Base-by-base conservation (phyloP, 2,113 vertebrate species). In the Nesospiza acunhae region DNA sequence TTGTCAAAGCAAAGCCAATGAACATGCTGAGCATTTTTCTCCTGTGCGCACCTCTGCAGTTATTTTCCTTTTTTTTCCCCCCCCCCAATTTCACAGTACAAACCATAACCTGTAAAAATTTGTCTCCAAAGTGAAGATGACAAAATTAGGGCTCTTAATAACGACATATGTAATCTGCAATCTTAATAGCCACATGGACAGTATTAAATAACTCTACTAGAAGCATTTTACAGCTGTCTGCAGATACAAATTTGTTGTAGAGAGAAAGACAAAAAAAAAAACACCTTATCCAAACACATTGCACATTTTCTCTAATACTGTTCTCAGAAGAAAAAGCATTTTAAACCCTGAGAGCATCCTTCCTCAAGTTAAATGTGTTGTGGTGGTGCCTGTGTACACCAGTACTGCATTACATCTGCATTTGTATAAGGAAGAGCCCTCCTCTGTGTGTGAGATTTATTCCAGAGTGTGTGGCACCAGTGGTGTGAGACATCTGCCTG, bases 341-440 rank as follows among this genome's bases (percentile, higher is more conserved):
- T 85, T 68, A 49, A 69, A 87, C 33, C 23, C 46, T 46, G 31
- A 82, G 69, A 76, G 39, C 55, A 63, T 46, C 33, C 3, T 59
- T 80, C n/a, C 24, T 73, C 31, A 44, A 67, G 79, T 74, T 69
- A 39, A 59, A 86, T 13, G 64, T 74, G 37, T 33, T 31, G 28
- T 80, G 55, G 26, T 88, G 30, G 49, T 90, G 75, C 52, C 86
- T 69, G 26, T 60, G 10, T 26, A 59, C 63, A 84, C 59, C 15
- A 59, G 50, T 72, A 56, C 93, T 94, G 94, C 93, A 96, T 95
- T 94, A 88, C 73, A 86, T 86, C 92, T 92, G 96, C 93, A 96
- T 95, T 96, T 93, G 69, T 89, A 18, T n/a, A 95, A 86, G 15
- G 3, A 81, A 84, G 53, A 87, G 86, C 47, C 24, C 89, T 52